These are phyloP conservation scores for Danio albolineatus DNA, from an alignment of 2,797 vertebrate genomes.

Conservation along the genomic window DNA sequence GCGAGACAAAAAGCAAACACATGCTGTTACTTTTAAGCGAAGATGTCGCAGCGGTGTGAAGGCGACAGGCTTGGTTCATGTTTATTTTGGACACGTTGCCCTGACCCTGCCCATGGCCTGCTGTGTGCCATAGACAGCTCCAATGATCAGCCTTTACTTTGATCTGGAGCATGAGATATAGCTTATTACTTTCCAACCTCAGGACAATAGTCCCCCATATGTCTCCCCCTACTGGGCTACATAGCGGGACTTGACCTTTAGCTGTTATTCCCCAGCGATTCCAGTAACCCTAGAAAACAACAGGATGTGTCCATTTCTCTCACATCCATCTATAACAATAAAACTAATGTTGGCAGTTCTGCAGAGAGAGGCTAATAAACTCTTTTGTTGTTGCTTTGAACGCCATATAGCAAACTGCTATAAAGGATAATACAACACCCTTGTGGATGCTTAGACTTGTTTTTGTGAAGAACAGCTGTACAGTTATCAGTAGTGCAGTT, in stretches of 20 bases:
- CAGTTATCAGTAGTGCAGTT: neutral
- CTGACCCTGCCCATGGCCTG: conserved; percentile 48
- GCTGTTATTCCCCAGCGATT: conserved; percentile 58
- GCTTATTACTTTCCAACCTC: conserved; percentile 41
- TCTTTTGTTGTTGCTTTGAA: conserved; percentile 69
- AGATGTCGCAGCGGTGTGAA: conserved; percentile 34
- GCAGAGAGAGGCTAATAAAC: conserved; percentile 73
- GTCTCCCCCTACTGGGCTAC: conserved; percentile 54
- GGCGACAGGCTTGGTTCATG: conserved; percentile 36
- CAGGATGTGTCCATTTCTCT: conserved; percentile 54
- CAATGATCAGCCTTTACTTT: conserved; percentile 51
- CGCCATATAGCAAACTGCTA: conserved; percentile 59
- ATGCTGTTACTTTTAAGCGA: conserved; percentile 48
- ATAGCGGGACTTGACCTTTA: conserved; percentile 63
- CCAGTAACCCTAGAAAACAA: conserved; percentile 67
- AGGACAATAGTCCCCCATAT: conserved; percentile 48
- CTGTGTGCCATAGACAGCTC: conserved; percentile 44
- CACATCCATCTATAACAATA: conserved; percentile 59
- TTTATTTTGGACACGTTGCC: conserved; percentile 36
- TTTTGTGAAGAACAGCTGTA: conserved; percentile 14
- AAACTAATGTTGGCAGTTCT: conserved; percentile 68
- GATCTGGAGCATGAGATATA: conserved; percentile 55
- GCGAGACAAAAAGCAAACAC: conserved; percentile 38
- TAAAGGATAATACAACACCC: conserved; percentile 30
- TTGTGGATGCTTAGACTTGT: conserved; percentile 13